Base-by-base conservation (phyloP, 2,888 invertebrate species). In the Mythimna impura region DNA sequence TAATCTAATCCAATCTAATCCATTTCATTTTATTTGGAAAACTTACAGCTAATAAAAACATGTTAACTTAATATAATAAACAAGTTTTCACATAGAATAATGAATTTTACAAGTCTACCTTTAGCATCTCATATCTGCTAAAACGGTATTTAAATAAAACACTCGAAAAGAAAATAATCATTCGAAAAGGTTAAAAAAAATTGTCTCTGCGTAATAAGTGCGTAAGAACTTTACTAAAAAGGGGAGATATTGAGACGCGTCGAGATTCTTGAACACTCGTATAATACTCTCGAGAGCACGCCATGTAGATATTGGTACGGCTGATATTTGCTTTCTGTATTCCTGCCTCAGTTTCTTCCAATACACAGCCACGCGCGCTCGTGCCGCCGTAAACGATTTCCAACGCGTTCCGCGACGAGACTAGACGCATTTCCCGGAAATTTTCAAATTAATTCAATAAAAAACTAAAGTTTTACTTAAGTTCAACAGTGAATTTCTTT, bases 301-400 rank as follows among this genome's bases (percentile, higher is more conserved):
- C 76, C 68, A 83, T 85, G 69, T 86, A 84, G 70, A 77, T 80
- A 80, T 73, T 76, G 75, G 73, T 71, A 71, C 60, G 74, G 66
- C 66, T 78, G 79, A 69, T 80, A 82, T 78, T 81, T 82, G 86
- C 78, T 79, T 80, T 79, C 73, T 84, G 82, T 74, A 76, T 83
- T 85, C 80, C 79, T 73, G 81, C 80, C 84, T 86, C 89, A 90
- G 90, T 90, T 84, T 86, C 87, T 81, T 84, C 77, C 71, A 78
- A 77, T 66, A 83, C 78, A 71, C 75, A 63, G 81, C 50, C 69
- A 77, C 71, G 86, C 40, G 64, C 75, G 71, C 82, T 76, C 80
- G 90, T 73, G 79, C 71, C 75, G 66, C 71, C 65, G 67, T 58
- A 68, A 71, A 52, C 77, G 62, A 54, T 12, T 20, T 43, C 14